Percentiles rank a stretch among this genome's conserved stretches.
These are phyloP conservation scores for Arctia plantaginis DNA, from an alignment of 2,888 invertebrate genomes.

Conservation along the genomic window DNA sequence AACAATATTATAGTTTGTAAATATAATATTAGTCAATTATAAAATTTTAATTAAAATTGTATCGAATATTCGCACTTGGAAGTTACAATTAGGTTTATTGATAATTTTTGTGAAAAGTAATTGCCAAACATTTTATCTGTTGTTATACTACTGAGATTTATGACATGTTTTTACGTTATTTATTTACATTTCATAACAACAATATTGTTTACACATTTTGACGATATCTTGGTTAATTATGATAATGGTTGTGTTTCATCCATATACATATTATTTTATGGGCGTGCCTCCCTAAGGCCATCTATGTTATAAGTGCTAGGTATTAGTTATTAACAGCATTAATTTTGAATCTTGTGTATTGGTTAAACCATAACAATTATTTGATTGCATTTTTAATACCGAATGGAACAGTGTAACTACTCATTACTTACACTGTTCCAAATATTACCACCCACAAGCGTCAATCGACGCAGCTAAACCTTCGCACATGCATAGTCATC, in stretches of 20 bases:
- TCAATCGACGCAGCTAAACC: background rate
- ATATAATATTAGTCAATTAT: slow-evolving; percentile 68
- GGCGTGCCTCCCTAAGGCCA: background rate
- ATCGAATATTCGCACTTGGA: slow-evolving; percentile 64
- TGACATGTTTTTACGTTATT: slow-evolving; percentile 1
- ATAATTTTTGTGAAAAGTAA: slow-evolving; percentile 48
- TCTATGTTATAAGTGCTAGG: background rate
- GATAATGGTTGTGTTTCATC: slow-evolving; percentile 1
- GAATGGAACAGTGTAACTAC: too few relatives aligned
- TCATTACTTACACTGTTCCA: too few relatives aligned
- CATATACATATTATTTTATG: background rate
- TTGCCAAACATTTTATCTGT: slow-evolving; percentile 45
- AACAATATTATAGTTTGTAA: slow-evolving; percentile 61
- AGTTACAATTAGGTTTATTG: slow-evolving; percentile 55
- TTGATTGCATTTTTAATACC: background rate
- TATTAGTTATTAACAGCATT: background rate
- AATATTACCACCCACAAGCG: too few relatives aligned
- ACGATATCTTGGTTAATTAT: background rate
- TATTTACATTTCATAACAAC: background rate
- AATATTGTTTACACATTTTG: background rate
- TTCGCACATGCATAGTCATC: background rate
- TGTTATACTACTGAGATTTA: slow-evolving; percentile 48
- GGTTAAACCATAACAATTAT: background rate
- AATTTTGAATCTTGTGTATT: background rate
- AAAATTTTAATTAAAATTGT: slow-evolving; percentile 52